phyloP scores from a whole-genome alignment of 2,113 vertebrate genomes.

The Psilopogon haemacephalus region DNA sequence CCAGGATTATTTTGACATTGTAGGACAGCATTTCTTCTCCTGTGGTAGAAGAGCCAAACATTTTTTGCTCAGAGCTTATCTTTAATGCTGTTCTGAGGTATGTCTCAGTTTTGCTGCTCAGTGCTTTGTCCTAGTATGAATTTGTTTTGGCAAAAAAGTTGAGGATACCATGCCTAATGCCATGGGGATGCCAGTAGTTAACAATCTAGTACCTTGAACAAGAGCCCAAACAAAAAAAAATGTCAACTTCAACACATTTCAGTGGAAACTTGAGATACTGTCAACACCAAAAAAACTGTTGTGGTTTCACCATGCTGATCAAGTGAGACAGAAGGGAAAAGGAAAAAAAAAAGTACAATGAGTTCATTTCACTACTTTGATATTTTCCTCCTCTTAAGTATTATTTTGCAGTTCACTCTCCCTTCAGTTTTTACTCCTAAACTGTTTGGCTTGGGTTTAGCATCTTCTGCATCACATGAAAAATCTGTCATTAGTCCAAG shows the following conservation, averaged over 20 bases:
- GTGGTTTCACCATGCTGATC: background rate
- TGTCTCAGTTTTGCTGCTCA: background rate
- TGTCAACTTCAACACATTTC: background rate
- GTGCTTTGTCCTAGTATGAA: background rate
- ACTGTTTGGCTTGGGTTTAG: background rate
- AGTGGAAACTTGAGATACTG: background rate
- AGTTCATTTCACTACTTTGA: background rate
- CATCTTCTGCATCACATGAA: background rate
- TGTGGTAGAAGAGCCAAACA: background rate
- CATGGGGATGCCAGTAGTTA: background rate
- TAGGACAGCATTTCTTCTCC: background rate
- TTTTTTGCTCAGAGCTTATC: background rate
- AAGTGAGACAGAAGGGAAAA: background rate
- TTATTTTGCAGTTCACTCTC: background rate
- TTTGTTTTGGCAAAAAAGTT: background rate
- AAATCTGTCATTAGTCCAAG: background rate
- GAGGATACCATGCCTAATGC: background rate
- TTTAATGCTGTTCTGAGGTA: background rate
- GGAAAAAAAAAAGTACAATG: background rate
- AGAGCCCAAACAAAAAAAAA: background rate
- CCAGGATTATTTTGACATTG: background rate
- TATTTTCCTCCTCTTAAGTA: background rate
- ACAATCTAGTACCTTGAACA: background rate
- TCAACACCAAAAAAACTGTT: background rate
- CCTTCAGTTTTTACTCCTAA: background rate